Evolutionary conservation across 37 sponge, comb jelly and placozoan species (phyloP).

Genomic region (Ianthella basta): DNA sequence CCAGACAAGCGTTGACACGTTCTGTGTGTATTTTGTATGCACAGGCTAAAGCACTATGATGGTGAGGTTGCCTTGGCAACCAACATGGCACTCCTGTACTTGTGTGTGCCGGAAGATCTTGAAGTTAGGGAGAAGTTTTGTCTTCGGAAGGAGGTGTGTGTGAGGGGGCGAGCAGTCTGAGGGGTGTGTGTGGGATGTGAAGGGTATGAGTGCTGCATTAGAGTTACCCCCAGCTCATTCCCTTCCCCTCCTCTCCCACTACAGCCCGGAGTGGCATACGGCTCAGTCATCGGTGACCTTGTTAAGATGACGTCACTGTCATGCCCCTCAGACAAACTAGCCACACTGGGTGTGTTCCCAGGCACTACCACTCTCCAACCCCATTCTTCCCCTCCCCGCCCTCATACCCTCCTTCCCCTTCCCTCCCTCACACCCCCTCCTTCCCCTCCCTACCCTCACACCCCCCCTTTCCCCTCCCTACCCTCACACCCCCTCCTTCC

Average conservation of each 20-base stretch:
- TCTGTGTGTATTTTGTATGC: background rate
- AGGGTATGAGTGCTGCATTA: no score
- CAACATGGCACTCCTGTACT: slow-evolving; percentile 71
- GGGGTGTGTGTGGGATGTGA: no score
- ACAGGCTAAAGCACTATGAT: slow-evolving; percentile 59
- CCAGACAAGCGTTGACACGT: no score
- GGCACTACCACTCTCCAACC: background rate
- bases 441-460: no score
- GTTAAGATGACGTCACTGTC: slow-evolving; percentile 17
- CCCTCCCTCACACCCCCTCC: no score
- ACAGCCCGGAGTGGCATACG: slow-evolving; percentile 56
- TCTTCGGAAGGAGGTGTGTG: slow-evolving; percentile 58
- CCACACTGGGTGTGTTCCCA: background rate
- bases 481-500: no score
- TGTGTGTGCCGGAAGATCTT: slow-evolving; percentile 64
- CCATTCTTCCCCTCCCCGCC: background rate
- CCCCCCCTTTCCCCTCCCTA: no score
- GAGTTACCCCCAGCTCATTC: background rate
- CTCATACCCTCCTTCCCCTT: no score
- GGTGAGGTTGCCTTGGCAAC: slow-evolving; percentile 65
- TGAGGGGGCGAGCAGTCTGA: no score
- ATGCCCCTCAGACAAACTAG: slow-evolving; percentile 64
- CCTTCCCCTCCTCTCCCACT: background rate
- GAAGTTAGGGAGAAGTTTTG: slow-evolving; percentile 70
- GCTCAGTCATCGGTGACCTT: slow-evolving; percentile 55